These are phyloP conservation scores for Bovichtus diacanthus DNA, from an alignment of 2,797 vertebrate genomes.

Conservation along the genomic window DNA sequence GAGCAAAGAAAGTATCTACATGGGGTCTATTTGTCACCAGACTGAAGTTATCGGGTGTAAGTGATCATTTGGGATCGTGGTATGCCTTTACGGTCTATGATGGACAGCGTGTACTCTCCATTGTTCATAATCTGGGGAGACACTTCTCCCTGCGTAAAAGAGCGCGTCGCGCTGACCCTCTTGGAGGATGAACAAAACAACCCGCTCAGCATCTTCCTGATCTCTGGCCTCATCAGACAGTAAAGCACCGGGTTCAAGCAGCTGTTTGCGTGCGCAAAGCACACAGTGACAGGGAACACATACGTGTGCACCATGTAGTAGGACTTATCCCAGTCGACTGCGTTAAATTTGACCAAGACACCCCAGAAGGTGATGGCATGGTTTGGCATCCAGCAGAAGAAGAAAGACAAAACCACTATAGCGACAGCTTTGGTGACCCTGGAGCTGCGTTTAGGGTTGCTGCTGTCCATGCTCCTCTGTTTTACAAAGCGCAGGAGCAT, in stretches of 20 bases:
- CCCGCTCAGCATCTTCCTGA: constrained; percentile 82
- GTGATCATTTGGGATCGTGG: constrained; percentile 38
- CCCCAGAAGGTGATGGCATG: constrained; percentile 88
- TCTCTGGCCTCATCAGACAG: constrained; percentile 87
- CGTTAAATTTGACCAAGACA: constrained; percentile 88
- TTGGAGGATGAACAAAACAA: constrained; percentile 74
- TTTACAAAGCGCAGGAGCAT: constrained; percentile 83
- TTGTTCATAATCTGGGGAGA: constrained; percentile 73
- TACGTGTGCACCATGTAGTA: constrained; percentile 88
- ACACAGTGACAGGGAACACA: constrained; percentile 86
- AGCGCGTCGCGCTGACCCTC: constrained; percentile 71
- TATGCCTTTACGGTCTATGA: constrained; percentile 65
- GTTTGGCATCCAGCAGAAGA: constrained; percentile 86
- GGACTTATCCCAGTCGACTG: constrained; percentile 81
- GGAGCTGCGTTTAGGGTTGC: constrained; percentile 76
- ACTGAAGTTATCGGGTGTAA: not conserved
- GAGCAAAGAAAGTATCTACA: not conserved
- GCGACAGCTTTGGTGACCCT: constrained; percentile 85
- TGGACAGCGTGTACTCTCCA: constrained; percentile 68
- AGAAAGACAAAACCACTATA: constrained; percentile 84
- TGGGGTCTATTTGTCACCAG: not conserved
- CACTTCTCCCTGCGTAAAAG: constrained; percentile 68
- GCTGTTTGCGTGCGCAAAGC: constrained; percentile 87
- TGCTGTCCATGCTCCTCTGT: constrained; percentile 72
- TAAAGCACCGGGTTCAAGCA: constrained; percentile 88